Percentiles rank a stretch among this genome's conserved stretches.
Conservation (phyloP, 2,888 invertebrate species). For the Apomyelois bistriatella region DNA sequence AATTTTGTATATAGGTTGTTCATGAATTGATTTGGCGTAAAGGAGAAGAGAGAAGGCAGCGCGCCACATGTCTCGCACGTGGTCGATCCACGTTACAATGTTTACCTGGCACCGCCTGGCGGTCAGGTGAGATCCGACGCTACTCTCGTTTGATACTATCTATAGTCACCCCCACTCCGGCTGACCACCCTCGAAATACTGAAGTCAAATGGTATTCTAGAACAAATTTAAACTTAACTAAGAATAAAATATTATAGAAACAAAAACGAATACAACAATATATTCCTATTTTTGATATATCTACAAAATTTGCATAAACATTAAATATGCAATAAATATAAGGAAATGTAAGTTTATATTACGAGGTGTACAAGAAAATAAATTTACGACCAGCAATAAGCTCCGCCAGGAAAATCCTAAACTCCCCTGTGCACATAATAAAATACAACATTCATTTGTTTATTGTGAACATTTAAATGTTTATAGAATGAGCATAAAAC, state of each 20-base stretch:
- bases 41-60: slow-evolving; percentile 13
- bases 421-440: slow-evolving; percentile 9
- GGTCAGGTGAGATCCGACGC: slow-evolving; percentile 65
- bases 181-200: slow-evolving; percentile 25
- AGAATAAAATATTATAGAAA: too few species aligned
- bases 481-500: slow-evolving; percentile 5
- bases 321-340: not conserved
- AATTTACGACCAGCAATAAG: slow-evolving; percentile 14
- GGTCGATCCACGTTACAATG: slow-evolving; percentile 73
- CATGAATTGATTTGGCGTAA: slow-evolving; percentile 13
- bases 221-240: too few species aligned
- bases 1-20: slow-evolving; percentile 22
- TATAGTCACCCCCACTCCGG: slow-evolving; percentile 27
- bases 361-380: slow-evolving; percentile 2
- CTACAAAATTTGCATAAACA: not conserved
- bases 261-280: too few species aligned
- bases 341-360: not conserved
- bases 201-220: slow-evolving; percentile 17
- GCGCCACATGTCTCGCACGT: slow-evolving; percentile 68
- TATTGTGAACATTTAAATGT: slow-evolving; percentile 7
- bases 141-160: slow-evolving; percentile 35
- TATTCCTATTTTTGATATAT: too few species aligned
- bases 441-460: slow-evolving; percentile 6
- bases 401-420: slow-evolving; percentile 9
- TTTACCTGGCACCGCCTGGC: slow-evolving; percentile 71